A percentile compares a stretch with the other conserved stretches of the same genome.
These are phyloP conservation scores for Sinhomidia bicolor DNA, from an alignment of 2,888 invertebrate species.

Conservation along the genomic window DNA sequence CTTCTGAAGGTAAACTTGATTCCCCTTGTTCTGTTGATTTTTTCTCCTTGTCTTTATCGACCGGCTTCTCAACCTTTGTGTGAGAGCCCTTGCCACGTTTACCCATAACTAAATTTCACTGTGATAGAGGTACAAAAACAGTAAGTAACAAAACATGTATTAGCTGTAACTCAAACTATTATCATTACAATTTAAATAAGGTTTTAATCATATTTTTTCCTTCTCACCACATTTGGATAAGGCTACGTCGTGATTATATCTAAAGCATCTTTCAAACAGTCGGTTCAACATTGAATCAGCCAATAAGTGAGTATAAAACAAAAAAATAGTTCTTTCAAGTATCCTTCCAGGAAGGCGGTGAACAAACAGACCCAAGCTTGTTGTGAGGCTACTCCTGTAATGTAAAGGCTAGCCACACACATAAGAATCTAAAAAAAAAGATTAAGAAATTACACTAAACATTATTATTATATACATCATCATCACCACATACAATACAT, in stretches of 20 bases:
- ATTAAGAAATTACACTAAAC: no score
- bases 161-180: no score
- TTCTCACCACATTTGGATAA: conserved; percentile 25
- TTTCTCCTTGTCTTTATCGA: conserved; percentile 6
- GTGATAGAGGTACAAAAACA: neutral
- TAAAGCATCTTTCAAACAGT: conserved; percentile 1
- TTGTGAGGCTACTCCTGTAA: no score
- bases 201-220: neutral
- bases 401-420: no score
- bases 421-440: no score
- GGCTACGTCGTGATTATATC: conserved; percentile 9
- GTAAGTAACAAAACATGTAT: no score
- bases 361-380: no score
- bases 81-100: conserved; percentile 38
- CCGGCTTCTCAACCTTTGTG: conserved; percentile 16
- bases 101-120: conserved; percentile 66
- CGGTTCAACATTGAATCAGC: conserved; percentile 25
- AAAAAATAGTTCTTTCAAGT: no score
- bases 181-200: neutral
- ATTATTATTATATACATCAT: no score
- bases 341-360: no score
- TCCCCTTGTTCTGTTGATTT: neutral
- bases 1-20: neutral
- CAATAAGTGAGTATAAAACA: no score
- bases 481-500: no score